These are phyloP conservation scores for Zaprionus ghesquierei DNA, from an alignment of 1,140 invertebrate species.

Conservation along the genomic window DNA sequence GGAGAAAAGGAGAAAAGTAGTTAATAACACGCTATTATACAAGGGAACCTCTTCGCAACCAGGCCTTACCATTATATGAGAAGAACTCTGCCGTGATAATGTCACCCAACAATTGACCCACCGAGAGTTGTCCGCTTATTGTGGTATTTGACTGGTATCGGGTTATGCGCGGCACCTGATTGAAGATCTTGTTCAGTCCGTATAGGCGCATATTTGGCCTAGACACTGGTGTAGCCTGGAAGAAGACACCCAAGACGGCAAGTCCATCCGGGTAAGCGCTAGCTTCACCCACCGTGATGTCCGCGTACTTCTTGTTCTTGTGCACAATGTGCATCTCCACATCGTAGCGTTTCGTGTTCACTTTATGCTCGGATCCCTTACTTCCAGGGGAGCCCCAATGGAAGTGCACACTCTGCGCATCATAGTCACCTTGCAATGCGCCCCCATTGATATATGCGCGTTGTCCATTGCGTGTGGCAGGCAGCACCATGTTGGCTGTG, in stretches of 20 bases:
- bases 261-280: conserved; percentile 49
- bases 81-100: conserved; percentile 50
- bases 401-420: conserved; percentile 87
- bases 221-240: neutral
- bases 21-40: neutral
- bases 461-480: conserved; percentile 29
- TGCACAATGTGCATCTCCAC: conserved; percentile 78
- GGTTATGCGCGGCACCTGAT: conserved; percentile 43
- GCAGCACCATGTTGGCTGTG: conserved; percentile 52
- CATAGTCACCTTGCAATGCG: conserved; percentile 84
- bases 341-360: conserved; percentile 54
- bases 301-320: conserved; percentile 50
- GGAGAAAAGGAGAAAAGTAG: neutral
- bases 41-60: too few relatives aligned
- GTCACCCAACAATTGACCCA: conserved; percentile 50
- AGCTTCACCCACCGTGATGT: conserved; percentile 40
- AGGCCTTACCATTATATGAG: conserved; percentile 56
- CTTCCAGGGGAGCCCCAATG: conserved; percentile 84
- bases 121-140: conserved; percentile 19
- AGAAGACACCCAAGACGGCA: conserved; percentile 62
- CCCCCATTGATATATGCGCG: conserved; percentile 86
- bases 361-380: conserved; percentile 64
- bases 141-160: conserved; percentile 41
- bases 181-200: conserved; percentile 54
- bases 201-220: neutral